Base-by-base conservation (phyloP, 2,888 invertebrate species). In the Mythimna lalbum region DNA sequence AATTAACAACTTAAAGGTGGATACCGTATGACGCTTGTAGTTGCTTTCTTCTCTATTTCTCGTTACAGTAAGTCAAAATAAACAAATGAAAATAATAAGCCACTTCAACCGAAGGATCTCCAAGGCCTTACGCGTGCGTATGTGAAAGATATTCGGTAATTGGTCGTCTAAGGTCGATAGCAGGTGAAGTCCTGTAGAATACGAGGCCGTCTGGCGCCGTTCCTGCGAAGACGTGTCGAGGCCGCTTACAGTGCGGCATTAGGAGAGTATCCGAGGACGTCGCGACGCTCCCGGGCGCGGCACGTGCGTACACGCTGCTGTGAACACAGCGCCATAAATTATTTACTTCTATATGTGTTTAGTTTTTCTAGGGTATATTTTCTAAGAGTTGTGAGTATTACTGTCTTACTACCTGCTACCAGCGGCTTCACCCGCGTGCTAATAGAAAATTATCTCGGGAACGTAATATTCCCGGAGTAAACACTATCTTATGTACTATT, bases 61-160 rank as follows among this genome's bases (percentile, higher is more conserved):
- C 4, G 9, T n/a, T 50, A 2, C n/a, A 67, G 10, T 1, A 17
- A 31, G 10, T 9, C 19, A 49, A 65, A 21, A 14, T 9, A 21
- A 7, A 33, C 23, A 3, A 47, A 49, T 14, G n/a, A 57, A 39
- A 27, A 27, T 4, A 27, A 39, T 21, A 3, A 27, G 17, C 14
- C 19, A 12, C 47, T 12, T 19, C 21, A 9, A 1, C 7, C 19
- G 10, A 47, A 36, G 36, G 31, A 71, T 47, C 53, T 23, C 33
- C 52, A 21, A 47, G 47, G 47, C 23, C 17, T 12, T 47, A 53
- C 27, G 10, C 21, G 52, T 14, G 27, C 60, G 33, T 53, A 47
- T 60, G 19, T 21, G 7, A 53, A 60, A 52, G 47, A 59, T 73
- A 59, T 73, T 73, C 12, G 23, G 39, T 23, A 31, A 74, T 60